Conservation (phyloP, 2,888 invertebrate species). For the Lamellibrachia satsuma region DNA sequence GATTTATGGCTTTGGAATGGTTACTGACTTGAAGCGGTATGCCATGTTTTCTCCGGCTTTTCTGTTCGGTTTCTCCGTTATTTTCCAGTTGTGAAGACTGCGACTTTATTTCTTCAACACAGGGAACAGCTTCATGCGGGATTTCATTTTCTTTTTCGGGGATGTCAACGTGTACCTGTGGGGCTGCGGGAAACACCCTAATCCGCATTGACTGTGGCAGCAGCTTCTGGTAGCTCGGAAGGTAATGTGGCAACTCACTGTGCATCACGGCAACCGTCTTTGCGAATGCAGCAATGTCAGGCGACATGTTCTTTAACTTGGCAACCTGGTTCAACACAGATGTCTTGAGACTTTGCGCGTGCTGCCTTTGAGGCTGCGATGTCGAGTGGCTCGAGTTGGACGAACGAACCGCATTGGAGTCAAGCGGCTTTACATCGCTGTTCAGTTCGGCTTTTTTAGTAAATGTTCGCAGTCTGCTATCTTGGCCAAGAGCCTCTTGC, state of each 20-base stretch:
- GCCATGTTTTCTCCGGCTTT: neutral
- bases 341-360: neutral
- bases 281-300: neutral
- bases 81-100: neutral
- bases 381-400: neutral
- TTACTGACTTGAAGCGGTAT: slow-evolving; percentile 4
- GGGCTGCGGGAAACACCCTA: neutral
- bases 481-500: neutral
- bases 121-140: neutral
- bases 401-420: neutral
- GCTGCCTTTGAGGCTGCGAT: neutral
- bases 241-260: neutral
- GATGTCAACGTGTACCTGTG: neutral
- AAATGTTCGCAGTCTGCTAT: neutral
- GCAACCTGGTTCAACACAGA: neutral
- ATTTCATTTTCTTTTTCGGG: neutral
- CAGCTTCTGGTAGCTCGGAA: neutral
- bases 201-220: neutral
- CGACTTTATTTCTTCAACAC: neutral
- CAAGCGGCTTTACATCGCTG: neutral
- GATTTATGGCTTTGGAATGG: neutral
- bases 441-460: neutral
- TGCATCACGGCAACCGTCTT: neutral
- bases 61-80: neutral
- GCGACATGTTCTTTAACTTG: neutral